phyloP scores from a whole-genome alignment of 2,888 invertebrate species.

The Priocnemis perturbator region DNA sequence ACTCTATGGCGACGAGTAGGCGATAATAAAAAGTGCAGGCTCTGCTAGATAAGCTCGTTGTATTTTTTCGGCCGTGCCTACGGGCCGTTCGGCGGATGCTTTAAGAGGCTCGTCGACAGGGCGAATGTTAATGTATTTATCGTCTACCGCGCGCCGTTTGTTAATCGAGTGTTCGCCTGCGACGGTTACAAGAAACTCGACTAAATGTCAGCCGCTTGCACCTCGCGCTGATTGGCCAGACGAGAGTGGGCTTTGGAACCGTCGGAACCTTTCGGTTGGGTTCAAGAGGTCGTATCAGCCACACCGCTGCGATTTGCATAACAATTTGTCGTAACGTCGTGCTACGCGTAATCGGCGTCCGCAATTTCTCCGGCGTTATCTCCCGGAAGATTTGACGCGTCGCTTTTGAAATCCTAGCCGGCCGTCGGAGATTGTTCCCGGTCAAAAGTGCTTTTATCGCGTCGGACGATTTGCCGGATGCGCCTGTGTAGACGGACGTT shows the following conservation, averaged over 20 bases:
- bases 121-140: no score
- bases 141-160: no score
- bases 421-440: no score
- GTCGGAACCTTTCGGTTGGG: conserved; percentile 7
- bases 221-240: neutral
- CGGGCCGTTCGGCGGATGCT: no score
- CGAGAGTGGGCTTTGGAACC: neutral
- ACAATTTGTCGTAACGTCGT: neutral
- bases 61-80: no score
- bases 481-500: neutral
- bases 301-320: conserved; percentile 1
- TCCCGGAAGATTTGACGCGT: neutral
- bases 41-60: no score
- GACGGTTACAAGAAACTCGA: no score
- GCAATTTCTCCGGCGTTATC: neutral
- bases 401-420: neutral
- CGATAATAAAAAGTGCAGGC: no score
- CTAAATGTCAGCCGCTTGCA: conserved; percentile 3
- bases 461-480: neutral
- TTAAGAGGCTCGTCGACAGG: no score
- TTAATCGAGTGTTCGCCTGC: no score
- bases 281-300: neutral
- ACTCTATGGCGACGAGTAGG: neutral
- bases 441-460: neutral
- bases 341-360: no score